Evolutionary conservation across 2,888 invertebrate genomes (phyloP), one percentile per base, ranked within the genome.

Genomic region (Heliconius charithonia): DNA sequence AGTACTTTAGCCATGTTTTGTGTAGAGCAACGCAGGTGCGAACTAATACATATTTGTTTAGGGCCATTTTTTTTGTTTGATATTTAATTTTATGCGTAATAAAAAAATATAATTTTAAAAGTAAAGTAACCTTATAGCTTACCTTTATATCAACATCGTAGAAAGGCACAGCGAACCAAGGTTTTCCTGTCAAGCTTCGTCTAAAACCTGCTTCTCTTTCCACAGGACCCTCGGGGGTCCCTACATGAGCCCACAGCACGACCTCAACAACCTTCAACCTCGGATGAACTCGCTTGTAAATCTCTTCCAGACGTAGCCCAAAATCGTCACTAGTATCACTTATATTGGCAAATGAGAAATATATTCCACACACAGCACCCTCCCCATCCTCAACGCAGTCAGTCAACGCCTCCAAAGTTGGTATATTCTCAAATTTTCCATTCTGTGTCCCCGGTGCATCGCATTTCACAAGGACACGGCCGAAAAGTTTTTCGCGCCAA

Each of bases 81-180:
- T 63, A 4, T 63, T 63, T 27, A 13, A 62, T 62, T 27, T 63
- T 27, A 4, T 4, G 62, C n/a, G 12, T 63, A 1, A 63, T 63
- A 16, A 63, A 63, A 37, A 63, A 63, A 27, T 2, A 29, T 22
- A 66, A 69, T 10, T 19, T 51, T 16, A 2, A 16, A 25, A n/a
- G 41, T 25, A 1, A 32, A 69, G 10, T 19, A 45, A 19, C 7
- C 12, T 37, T 27, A 32, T 19, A 7, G 4, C 76, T 75, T 72
- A 96, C 97, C 96, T 97, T 97, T 32, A 96, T 95, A 83, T 97
- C 97, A 76, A 96, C 96, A 87, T 97, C 96, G 81, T 96, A 96
- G 88, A 96, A 96, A 0, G 97, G 96, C 80, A 97, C 95, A 19
- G 97, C 97, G 81, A 96, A 96, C 97, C 97, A 97, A 0, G 97